phyloP scores from a whole-genome alignment of 2,113 vertebrate genomes.

The Tenebrosternarchus preto region DNA sequence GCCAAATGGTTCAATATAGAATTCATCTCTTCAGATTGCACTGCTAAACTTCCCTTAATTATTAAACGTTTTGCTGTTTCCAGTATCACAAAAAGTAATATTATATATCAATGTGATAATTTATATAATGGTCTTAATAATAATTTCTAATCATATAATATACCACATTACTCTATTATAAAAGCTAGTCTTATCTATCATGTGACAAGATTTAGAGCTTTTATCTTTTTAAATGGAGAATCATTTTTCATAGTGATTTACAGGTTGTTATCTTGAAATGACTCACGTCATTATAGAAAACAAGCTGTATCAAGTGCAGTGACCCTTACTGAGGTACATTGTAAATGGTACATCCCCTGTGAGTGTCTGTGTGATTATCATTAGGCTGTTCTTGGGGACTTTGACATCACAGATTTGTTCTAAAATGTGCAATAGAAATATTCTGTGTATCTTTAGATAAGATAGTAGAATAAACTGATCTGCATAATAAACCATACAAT shows the following conservation, averaged over 20 bases:
- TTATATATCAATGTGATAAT: too few relatives aligned
- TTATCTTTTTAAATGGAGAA: slow-evolving; percentile 4
- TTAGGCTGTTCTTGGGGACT: neutral
- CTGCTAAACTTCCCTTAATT: neutral
- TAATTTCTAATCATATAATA: too few relatives aligned
- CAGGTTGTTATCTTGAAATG: slow-evolving; percentile 30
- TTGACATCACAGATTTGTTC: neutral
- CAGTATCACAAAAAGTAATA: too few relatives aligned
- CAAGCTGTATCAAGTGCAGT: slow-evolving; percentile 15
- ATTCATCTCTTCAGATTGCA: neutral
- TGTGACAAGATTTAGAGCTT: neutral
- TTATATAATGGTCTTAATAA: too few relatives aligned
- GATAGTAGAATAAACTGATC: neutral
- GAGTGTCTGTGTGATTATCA: neutral
- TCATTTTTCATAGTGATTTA: neutral
- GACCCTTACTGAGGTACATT: slow-evolving; percentile 1
- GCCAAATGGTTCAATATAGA: neutral
- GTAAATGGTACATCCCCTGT: slow-evolving; percentile 13
- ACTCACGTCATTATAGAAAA: slow-evolving; percentile 1
- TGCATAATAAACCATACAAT: too few relatives aligned
- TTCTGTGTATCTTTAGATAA: neutral
- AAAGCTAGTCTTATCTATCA: neutral
- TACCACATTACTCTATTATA: neutral
- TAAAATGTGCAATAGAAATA: neutral
- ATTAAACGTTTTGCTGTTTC: too few relatives aligned